Percentiles rank a stretch among this genome's conserved stretches.
These are phyloP conservation scores for Panopea generosa DNA, from an alignment of 2,888 invertebrate genomes.

Conservation along the genomic window DNA sequence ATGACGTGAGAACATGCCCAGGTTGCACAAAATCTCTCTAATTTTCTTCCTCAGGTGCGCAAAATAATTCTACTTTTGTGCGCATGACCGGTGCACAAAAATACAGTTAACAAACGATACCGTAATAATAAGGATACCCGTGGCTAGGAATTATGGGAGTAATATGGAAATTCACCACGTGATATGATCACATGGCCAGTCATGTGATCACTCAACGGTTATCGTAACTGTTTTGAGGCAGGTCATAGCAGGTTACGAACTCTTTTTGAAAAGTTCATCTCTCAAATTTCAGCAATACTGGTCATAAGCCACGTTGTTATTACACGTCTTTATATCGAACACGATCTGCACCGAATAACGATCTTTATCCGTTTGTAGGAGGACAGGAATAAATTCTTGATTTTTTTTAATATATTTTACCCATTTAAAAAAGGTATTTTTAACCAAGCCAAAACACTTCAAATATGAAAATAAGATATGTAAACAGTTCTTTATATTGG, in stretches of 20 bases:
- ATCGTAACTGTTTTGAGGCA: conserved; percentile 37
- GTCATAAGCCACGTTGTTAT: conserved; percentile 28
- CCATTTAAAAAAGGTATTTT: too few species aligned
- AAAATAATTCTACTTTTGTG: too few species aligned
- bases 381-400: too few species aligned
- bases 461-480: too few species aligned
- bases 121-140: too few species aligned
- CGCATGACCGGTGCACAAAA: too few species aligned
- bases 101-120: too few species aligned
- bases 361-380: too few species aligned
- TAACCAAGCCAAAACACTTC: too few species aligned
- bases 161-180: conserved; percentile 13
- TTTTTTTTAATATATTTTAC: too few species aligned
- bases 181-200: conserved; percentile 9
- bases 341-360: neutral
- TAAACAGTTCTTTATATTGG: too few species aligned
- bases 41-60: neutral
- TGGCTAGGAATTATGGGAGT: too few species aligned
- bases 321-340: conserved; percentile 6
- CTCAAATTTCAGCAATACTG: conserved; percentile 38
- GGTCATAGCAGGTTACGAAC: conserved; percentile 55
- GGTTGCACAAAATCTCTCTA: conserved; percentile 20
- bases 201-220: conserved; percentile 26
- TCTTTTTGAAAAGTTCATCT: conserved; percentile 44
- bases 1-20: conserved; percentile 28